A percentile compares a stretch with the other conserved stretches of the same genome.
Evolutionary conservation across 1,140 invertebrate species (phyloP).

Genomic region (Drosophila navojoa): DNA sequence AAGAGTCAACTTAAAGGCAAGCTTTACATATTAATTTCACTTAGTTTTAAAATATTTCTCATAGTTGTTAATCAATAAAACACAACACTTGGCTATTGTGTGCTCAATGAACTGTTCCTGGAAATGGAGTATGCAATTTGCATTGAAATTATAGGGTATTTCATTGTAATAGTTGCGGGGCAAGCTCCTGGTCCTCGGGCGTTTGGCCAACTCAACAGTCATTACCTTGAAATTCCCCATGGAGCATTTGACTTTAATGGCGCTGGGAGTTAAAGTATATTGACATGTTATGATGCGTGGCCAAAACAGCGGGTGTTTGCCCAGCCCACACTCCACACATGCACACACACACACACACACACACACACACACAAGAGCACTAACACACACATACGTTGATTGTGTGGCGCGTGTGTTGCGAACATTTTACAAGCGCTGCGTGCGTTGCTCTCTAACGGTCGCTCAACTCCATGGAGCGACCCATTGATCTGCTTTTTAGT

Average conservation of each 20-base stretch:
- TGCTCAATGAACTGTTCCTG: too few relatives aligned
- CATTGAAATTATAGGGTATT: conserved; percentile 21
- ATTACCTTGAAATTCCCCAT: conserved; percentile 70
- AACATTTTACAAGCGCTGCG: conserved; percentile 44
- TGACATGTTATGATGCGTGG: conserved; percentile 80
- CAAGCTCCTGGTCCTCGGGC: conserved; percentile 3
- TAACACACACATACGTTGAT: conserved; percentile 23
- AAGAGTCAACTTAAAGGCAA: too few relatives aligned
- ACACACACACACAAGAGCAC: conserved; percentile 5
- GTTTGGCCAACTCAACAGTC: conserved; percentile 44
- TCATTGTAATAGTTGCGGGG: background rate
- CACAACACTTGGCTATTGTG: background rate
- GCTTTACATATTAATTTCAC: too few relatives aligned
- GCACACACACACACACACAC: conserved; percentile 20
- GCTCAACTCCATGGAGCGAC: conserved; percentile 29
- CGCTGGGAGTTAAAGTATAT: conserved; percentile 63
- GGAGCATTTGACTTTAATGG: conserved; percentile 79
- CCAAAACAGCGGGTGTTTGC: conserved; percentile 42
- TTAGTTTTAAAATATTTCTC: too few relatives aligned
- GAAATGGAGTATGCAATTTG: background rate
- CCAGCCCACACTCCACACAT: conserved; percentile 16
- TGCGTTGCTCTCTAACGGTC: conserved; percentile 54
- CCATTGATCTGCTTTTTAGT: conserved; percentile 13
- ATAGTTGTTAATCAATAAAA: background rate
- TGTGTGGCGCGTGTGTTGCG: conserved; percentile 38